Evolutionary conservation across 1,140 invertebrate species (phyloP).

Genomic region (Linepithema humile): DNA sequence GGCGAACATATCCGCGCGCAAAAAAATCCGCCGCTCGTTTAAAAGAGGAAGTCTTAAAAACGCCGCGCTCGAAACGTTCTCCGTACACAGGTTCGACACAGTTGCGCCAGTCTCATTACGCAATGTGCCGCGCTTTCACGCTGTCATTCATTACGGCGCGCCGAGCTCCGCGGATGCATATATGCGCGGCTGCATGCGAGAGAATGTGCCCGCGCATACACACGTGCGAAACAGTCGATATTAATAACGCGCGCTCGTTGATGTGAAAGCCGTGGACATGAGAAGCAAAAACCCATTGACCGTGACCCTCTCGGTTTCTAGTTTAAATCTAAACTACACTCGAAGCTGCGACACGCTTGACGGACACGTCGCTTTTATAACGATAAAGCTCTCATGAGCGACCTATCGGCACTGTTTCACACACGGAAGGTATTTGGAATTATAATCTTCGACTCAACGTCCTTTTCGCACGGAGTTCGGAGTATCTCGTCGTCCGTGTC

Average conservation of each 20-base stretch:
- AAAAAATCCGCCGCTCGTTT: neutral
- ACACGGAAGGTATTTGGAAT: neutral
- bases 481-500: neutral
- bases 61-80: constrained; percentile 31
- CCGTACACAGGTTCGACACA: constrained; percentile 47
- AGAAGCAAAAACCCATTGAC: constrained; percentile 50
- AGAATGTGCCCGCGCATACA: neutral
- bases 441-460: neutral
- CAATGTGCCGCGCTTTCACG: constrained; percentile 69
- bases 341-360: neutral
- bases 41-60: constrained; percentile 1
- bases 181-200: neutral
- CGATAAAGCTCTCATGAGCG: neutral
- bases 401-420: neutral
- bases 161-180: constrained; percentile 25
- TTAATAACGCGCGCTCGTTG: constrained; percentile 35
- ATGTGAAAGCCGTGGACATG: constrained; percentile 39
- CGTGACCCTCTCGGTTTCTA: constrained; percentile 58
- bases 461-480: no score
- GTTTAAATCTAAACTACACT: constrained; percentile 21
- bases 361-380: neutral
- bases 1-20: neutral
- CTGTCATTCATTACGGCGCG: constrained; percentile 73
- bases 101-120: constrained; percentile 67
- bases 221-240: constrained; percentile 21